Percentiles rank a stretch among this genome's conserved stretches.
Conservation (phyloP, 2,113 vertebrate genomes). For the Spizaetus ornatus region DNA sequence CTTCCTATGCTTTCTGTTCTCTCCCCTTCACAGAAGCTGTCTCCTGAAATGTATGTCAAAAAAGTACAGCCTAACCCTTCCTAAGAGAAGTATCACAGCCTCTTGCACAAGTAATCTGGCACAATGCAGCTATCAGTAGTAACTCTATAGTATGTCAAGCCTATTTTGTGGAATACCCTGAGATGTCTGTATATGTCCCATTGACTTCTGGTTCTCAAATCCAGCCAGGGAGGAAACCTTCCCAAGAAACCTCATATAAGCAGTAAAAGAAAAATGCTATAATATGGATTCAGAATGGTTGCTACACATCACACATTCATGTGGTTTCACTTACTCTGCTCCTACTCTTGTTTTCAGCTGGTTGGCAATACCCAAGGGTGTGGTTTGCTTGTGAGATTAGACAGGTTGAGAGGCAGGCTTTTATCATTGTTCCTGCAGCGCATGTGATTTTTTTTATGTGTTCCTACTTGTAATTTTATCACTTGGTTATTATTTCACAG, state of each 20-base stretch:
- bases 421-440: slow-evolving; percentile 50
- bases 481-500: slow-evolving; percentile 62
- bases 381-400: slow-evolving; percentile 52
- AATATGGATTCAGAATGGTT: background rate
- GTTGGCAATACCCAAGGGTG: slow-evolving; percentile 48
- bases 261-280: background rate
- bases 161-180: background rate
- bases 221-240: background rate
- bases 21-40: background rate
- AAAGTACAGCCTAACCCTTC: background rate
- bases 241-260: background rate
- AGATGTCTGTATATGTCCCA: background rate
- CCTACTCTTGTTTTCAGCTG: slow-evolving; percentile 1
- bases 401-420: slow-evolving; percentile 57
- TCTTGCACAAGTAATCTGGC: background rate
- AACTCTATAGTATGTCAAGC: background rate
- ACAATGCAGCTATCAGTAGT: background rate
- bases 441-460: slow-evolving; percentile 40
- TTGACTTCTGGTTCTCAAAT: background rate
- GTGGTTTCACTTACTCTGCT: slow-evolving; percentile 19
- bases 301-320: background rate
- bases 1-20: background rate
- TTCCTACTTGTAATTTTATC: slow-evolving; percentile 66
- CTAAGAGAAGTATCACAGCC: background rate
- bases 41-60: background rate